Percentiles rank a stretch among this genome's conserved stretches.
Evolutionary conservation across 2,888 invertebrate species (phyloP).

Genomic region (Dromius quadrimaculatus): DNA sequence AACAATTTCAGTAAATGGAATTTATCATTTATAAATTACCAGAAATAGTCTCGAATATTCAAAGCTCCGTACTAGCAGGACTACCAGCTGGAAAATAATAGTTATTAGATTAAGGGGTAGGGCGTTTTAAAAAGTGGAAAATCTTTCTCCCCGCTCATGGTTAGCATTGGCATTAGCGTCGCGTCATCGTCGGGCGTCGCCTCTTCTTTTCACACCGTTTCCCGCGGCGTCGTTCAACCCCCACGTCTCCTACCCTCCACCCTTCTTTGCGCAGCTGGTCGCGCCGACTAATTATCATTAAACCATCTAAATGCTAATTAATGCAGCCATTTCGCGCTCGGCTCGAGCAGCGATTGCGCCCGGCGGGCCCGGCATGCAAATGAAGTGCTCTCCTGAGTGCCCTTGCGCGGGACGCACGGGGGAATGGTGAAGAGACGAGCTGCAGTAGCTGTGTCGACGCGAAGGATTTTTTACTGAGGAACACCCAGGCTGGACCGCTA

Average conservation of each 20-base stretch:
- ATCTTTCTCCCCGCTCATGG: neutral
- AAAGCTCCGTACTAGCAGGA: no score
- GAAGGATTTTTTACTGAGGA: constrained; percentile 24
- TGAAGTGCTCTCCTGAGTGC: constrained; percentile 61
- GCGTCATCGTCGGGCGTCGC: constrained; percentile 38
- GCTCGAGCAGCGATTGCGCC: constrained; percentile 64
- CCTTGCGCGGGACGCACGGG: neutral
- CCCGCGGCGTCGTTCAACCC: constrained; percentile 54
- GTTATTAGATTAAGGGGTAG: no score
- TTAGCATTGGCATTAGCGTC: neutral
- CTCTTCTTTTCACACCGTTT: constrained; percentile 67
- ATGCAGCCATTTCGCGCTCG: constrained; percentile 67
- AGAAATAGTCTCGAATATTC: no score
- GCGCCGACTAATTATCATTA: constrained; percentile 69
- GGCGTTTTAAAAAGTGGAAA: neutral
- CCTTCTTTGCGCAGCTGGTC: constrained; percentile 53
- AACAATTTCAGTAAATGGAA: no score
- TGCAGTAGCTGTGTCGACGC: constrained; percentile 39
- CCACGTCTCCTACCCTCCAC: constrained; percentile 18
- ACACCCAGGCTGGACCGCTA: constrained; percentile 37
- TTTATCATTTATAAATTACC: no score
- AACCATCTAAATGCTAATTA: constrained; percentile 71
- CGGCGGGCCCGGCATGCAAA: constrained; percentile 66
- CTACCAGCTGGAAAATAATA: no score
- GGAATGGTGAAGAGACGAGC: neutral